These are phyloP conservation scores for Alsophila aescularia DNA, from an alignment of 2,888 invertebrate species.

Conservation along the genomic window DNA sequence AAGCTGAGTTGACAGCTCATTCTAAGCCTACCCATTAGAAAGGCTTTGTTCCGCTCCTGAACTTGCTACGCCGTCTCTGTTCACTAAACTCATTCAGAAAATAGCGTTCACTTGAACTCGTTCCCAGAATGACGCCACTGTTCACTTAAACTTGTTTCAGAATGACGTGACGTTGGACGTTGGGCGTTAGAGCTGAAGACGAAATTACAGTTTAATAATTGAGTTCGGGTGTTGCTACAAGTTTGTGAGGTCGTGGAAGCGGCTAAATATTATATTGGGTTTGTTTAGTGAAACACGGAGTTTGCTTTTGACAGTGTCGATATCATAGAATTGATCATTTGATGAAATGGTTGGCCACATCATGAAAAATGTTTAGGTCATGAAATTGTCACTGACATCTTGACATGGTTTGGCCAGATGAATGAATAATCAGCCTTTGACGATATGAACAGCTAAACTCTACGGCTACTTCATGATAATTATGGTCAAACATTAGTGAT, in stretches of 20 bases:
- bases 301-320: background rate
- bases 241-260: constrained; percentile 13
- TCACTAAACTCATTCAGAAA: no score
- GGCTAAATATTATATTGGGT: constrained; percentile 19
- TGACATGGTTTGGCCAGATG: no score
- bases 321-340: no score
- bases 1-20: background rate
- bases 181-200: constrained; percentile 7
- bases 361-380: no score
- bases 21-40: constrained; percentile 13
- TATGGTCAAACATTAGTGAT: no score
- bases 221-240: constrained; percentile 12
- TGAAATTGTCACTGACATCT: no score
- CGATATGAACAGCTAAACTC: no score
- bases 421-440: no score
- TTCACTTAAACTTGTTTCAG: constrained; percentile 16
- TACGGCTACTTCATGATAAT: no score
- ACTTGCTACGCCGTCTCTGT: constrained; percentile 10
- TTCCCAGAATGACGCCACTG: constrained; percentile 15
- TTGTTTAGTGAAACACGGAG: constrained; percentile 12
- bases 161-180: constrained; percentile 8
- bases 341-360: no score
- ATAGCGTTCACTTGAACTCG: constrained; percentile 13
- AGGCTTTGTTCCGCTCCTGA: constrained; percentile 15
- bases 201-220: constrained; percentile 28